A percentile compares a stretch with the other conserved stretches of the same genome.
Evolutionary conservation across 2,797 vertebrate species (phyloP).

Genomic region (Acanthiza pusilla): DNA sequence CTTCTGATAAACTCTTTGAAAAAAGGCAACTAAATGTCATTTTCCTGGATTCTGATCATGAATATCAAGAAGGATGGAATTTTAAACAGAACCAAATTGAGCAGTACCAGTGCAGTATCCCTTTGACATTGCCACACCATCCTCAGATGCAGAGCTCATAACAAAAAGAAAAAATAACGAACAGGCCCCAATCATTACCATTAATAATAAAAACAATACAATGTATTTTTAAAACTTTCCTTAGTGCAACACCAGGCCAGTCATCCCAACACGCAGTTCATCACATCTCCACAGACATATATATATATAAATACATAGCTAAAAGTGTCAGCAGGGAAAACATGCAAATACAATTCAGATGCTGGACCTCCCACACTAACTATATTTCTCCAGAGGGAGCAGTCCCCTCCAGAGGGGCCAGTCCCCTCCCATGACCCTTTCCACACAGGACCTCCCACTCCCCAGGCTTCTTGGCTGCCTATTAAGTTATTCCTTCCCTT

Average conservation of each 20-base stretch:
- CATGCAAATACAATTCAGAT: not conserved
- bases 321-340: not conserved
- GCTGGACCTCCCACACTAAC: not conserved
- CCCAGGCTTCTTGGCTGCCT: not conserved
- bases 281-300: not conserved
- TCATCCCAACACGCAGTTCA: constrained; percentile 35
- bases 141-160: constrained; percentile 43
- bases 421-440: not conserved
- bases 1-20: not conserved
- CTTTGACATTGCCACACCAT: constrained; percentile 26
- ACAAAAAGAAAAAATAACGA: constrained; percentile 37
- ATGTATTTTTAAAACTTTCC: constrained; percentile 75
- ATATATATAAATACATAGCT: not conserved
- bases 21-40: not conserved
- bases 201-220: constrained; percentile 74
- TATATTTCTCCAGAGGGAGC: not conserved
- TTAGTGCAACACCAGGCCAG: constrained; percentile 68
- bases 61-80: not conserved
- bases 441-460: not conserved
- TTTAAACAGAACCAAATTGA: not conserved
- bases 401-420: not conserved
- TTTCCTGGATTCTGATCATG: not conserved
- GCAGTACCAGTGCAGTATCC: constrained; percentile 27
- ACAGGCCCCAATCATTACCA: constrained; percentile 58
- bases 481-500: not conserved